Percentiles rank a stretch among this genome's conserved stretches.
phyloP scores from a whole-genome alignment of 2,113 vertebrate species.

The Ranitomeya imitator region DNA sequence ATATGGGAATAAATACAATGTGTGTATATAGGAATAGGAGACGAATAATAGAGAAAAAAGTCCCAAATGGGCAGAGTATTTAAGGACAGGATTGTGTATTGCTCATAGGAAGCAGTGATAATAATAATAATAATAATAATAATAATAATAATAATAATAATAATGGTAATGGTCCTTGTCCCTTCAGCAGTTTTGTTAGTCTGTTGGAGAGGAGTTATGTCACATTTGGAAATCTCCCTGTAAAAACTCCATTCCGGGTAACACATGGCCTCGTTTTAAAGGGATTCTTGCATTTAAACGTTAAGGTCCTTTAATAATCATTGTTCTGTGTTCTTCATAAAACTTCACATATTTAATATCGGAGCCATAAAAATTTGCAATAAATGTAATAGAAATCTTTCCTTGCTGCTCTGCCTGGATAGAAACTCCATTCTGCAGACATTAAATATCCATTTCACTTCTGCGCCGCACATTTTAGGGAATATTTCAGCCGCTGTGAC shows the following conservation, averaged over 20 bases:
- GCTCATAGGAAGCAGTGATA: no score
- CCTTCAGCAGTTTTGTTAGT: background rate
- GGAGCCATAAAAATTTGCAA: background rate
- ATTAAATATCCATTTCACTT: conserved; percentile 32
- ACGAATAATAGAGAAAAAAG: no score
- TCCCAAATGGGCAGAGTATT: no score
- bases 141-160: no score
- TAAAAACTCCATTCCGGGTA: background rate
- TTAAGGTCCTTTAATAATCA: background rate
- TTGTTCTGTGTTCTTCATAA: background rate
- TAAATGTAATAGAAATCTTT: background rate
- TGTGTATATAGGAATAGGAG: no score
- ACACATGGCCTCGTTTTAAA: background rate
- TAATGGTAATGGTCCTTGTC: no score
- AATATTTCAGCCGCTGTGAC: background rate
- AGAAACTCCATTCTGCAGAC: conserved; percentile 1
- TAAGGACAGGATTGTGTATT: no score
- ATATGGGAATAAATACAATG: no score
- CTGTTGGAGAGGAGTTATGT: background rate
- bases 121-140: no score
- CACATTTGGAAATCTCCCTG: background rate
- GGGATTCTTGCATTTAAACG: background rate
- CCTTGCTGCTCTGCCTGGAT: background rate
- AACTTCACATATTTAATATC: background rate
- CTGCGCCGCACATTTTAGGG: background rate